phyloP scores from a whole-genome alignment of 2,888 invertebrate genomes.

The Megastigmus dorsalis region DNA sequence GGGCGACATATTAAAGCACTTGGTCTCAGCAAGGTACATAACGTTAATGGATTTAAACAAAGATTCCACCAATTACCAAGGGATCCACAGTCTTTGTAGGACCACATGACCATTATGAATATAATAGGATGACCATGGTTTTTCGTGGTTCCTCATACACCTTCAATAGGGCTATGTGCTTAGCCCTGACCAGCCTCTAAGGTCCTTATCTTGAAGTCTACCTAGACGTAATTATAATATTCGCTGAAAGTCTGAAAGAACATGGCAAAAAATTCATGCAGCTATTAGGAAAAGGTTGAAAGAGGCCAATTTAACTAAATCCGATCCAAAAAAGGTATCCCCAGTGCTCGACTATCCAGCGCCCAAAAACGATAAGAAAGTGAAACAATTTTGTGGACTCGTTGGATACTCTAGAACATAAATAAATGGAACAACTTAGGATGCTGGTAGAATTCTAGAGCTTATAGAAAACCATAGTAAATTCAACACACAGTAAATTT shows the following conservation, averaged over 20 bases:
- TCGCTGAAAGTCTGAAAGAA: background rate
- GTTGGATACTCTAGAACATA: no score
- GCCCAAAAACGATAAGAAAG: no score
- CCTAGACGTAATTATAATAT: conserved; percentile 6
- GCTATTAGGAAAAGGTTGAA: no score
- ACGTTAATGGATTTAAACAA: background rate
- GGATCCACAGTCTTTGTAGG: background rate
- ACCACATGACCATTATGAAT: background rate
- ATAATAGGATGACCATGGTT: conserved; percentile 7
- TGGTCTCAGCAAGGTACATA: background rate
- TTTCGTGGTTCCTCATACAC: background rate
- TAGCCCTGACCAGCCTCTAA: background rate
- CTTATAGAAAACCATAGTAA: no score
- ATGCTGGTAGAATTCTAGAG: no score
- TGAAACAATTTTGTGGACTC: no score
- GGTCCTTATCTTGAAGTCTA: background rate
- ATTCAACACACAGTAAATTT: no score
- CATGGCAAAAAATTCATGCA: background rate
- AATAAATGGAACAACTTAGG: no score
- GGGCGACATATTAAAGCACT: background rate
- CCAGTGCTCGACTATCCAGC: no score
- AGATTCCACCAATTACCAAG: background rate
- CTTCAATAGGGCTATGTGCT: background rate
- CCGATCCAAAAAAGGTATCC: no score
- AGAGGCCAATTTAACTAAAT: no score